These are phyloP conservation scores for Heliconius congener DNA, from an alignment of 1,140 invertebrate species.

Conservation along the genomic window DNA sequence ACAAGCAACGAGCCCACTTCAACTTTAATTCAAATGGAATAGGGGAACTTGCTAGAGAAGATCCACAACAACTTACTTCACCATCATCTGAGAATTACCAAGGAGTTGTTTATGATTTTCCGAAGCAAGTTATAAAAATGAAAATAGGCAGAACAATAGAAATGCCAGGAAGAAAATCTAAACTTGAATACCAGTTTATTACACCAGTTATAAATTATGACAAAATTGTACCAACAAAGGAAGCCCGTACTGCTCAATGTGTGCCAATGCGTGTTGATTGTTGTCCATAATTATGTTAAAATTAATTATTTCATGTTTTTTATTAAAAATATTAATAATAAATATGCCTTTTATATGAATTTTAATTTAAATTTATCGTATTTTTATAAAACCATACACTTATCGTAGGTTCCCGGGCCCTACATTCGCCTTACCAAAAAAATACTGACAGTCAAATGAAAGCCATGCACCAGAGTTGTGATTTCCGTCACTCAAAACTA, in stretches of 20 bases:
- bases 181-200: constrained; percentile 73
- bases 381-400: constrained; percentile 9
- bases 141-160: constrained; percentile 66
- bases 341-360: constrained; percentile 12
- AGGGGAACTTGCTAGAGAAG: constrained; percentile 65
- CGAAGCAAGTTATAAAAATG: constrained; percentile 72
- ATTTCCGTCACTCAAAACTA: background rate
- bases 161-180: constrained; percentile 67
- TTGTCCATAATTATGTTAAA: constrained; percentile 36
- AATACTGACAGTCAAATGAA: background rate
- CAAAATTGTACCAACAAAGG: constrained; percentile 58
- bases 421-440: background rate
- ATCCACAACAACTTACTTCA: constrained; percentile 59
- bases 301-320: background rate
- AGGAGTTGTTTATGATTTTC: constrained; percentile 67
- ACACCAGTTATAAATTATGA: constrained; percentile 58
- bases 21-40: constrained; percentile 66
- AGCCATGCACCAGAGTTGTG: background rate
- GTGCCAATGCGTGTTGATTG: constrained; percentile 47
- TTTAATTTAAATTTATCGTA: constrained; percentile 21
- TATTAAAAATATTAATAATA: constrained; percentile 28
- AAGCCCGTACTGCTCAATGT: constrained; percentile 68
- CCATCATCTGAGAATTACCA: constrained; percentile 53
- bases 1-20: constrained; percentile 69
- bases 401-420: constrained; percentile 22